phyloP scores from a whole-genome alignment of 2,888 invertebrate species.

The Macrosiphum euphorbiae region DNA sequence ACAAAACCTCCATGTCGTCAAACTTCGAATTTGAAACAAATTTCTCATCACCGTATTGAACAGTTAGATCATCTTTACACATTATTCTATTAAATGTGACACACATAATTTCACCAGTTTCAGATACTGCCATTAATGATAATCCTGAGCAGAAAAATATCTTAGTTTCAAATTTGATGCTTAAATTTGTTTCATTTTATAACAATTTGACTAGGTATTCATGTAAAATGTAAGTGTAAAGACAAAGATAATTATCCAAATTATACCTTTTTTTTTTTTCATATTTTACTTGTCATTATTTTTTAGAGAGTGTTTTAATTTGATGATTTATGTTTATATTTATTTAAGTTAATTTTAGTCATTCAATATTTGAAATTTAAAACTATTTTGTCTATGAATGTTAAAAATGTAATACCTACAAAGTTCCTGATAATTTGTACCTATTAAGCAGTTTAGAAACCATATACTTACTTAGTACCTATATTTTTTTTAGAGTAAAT shows the following conservation, averaged over 20 bases:
- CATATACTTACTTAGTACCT: too few relatives aligned
- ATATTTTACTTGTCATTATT: neutral
- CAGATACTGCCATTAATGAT: constrained; percentile 77
- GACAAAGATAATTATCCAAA: neutral
- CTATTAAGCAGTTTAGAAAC: too few relatives aligned
- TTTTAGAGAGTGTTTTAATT: neutral
- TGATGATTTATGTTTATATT: neutral
- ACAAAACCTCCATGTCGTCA: constrained; percentile 76
- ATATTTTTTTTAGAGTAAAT: too few relatives aligned
- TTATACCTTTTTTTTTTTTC: neutral
- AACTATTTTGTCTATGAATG: too few relatives aligned
- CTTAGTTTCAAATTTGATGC: neutral
- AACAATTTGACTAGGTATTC: neutral
- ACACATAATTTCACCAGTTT: constrained; percentile 75
- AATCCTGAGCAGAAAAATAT: constrained; percentile 68
- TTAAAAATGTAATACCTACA: too few relatives aligned
- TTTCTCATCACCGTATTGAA: constrained; percentile 74
- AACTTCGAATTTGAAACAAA: constrained; percentile 72
- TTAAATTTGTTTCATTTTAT: neutral
- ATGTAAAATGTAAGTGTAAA: neutral
- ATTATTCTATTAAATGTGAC: constrained; percentile 73
- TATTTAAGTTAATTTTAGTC: too few relatives aligned
- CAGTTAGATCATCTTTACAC: constrained; percentile 69
- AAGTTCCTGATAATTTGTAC: too few relatives aligned
- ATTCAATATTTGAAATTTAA: too few relatives aligned